These are phyloP conservation scores for Sorex araneus DNA, from an alignment of 2,113 vertebrate genomes.

Conservation along the genomic window DNA sequence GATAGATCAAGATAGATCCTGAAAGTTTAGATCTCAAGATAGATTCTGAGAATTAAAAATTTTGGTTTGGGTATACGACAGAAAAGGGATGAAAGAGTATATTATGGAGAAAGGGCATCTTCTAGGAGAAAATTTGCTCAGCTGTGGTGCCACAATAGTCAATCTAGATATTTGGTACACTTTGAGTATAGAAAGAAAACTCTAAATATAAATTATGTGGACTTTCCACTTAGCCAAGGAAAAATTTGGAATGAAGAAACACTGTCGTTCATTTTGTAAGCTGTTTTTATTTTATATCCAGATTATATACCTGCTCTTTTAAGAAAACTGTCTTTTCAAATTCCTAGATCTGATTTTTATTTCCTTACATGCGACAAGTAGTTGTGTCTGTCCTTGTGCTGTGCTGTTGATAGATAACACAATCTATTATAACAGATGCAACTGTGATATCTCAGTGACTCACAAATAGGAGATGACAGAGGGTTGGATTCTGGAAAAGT, in stretches of 20 bases:
- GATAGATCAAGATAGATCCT: neutral
- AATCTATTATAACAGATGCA: slow-evolving; percentile 85
- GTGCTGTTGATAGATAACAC: slow-evolving; percentile 57
- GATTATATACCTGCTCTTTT: slow-evolving; percentile 82
- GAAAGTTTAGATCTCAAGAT: neutral
- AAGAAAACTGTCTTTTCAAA: slow-evolving; percentile 86
- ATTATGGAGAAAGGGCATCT: neutral
- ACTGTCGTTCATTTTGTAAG: slow-evolving; percentile 82
- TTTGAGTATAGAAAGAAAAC: slow-evolving; percentile 13
- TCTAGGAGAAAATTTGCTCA: neutral
- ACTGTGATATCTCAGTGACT: slow-evolving; percentile 81
- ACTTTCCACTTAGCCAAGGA: neutral
- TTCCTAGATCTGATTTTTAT: slow-evolving; percentile 85
- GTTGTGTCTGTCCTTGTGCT: slow-evolving; percentile 80
- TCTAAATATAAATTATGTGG: slow-evolving; percentile 26
- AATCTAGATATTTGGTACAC: neutral
- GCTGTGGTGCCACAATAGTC: neutral
- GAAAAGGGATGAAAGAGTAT: neutral
- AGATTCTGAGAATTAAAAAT: neutral
- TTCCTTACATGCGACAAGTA: slow-evolving; percentile 83
- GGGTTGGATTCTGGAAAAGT: slow-evolving; percentile 52
- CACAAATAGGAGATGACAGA: slow-evolving; percentile 72
- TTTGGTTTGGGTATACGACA: neutral
- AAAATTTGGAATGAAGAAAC: slow-evolving; percentile 79
- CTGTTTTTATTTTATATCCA: slow-evolving; percentile 81